Evolutionary conservation across 1,140 invertebrate species (phyloP), one percentile per base, ranked within the genome.

Genomic region (Dryas iulia): DNA sequence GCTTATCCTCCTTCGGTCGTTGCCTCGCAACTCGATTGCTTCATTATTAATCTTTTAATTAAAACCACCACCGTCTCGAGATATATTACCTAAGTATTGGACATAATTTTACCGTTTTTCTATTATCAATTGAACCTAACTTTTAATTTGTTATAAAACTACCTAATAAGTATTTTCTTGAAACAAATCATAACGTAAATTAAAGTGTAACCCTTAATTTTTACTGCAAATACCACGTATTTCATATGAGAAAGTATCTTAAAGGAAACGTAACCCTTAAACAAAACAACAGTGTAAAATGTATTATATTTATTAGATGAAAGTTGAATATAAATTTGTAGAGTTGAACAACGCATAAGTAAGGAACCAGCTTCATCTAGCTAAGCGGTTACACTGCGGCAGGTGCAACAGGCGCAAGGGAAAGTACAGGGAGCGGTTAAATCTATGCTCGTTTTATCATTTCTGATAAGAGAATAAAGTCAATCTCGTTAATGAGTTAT

Each of bases 11-110:
- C 39, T 59, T 59, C 79, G 83, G 81, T 82, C 86, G 80, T 79
- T 82, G 83, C 72, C 79, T 77, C 75, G 73, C 78, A 70, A 73
- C 72, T 79, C 71, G 78, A 72, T 72, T 79, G 82, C 78, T 76
- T 88, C 78, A 83, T 84, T 85, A 88, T 79, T 80, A 83, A 84
- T 82, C 78, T 83, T 77, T 83, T 90, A 89, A 90, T 89, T 90
- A 90, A 87, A 87, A 80, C 71, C 70, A 71, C 52, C 59, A 71
- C 63, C 59, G 59, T 33, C 58, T 64, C 26, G 6, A 66, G 57
- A 52, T 23, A 70, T 21, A 58, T 47, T 67, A 35, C 2, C 3
- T 61, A 61, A 67, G 28, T 67, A 57, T 61, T 61, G 24, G 56
- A 25, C 14, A 21, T 21, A 47, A 21, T 21, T 47, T 18, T 18